Percentiles rank a stretch among this genome's conserved stretches.
These are phyloP conservation scores for Macrotis lagotis DNA, from an alignment of 2,113 vertebrate species.

Conservation along the genomic window DNA sequence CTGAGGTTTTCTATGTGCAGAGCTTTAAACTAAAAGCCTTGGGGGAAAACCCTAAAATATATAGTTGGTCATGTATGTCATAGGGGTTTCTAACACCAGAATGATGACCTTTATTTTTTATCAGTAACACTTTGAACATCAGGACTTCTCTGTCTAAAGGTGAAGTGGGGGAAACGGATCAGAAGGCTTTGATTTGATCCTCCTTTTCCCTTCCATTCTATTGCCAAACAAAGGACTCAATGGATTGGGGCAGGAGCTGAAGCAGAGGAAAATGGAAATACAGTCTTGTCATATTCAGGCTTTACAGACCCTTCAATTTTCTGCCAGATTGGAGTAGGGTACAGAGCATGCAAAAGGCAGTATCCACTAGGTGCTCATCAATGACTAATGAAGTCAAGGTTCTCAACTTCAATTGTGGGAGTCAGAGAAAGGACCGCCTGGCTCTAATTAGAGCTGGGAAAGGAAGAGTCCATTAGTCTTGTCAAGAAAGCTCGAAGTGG, in stretches of 20 bases:
- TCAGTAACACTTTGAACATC: neutral
- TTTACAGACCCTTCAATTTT: too few species aligned
- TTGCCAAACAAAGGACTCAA: neutral
- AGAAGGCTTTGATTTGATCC: neutral
- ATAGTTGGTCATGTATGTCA: neutral
- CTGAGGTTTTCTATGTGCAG: neutral
- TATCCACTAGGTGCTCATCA: neutral
- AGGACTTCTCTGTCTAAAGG: neutral
- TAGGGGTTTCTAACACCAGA: neutral
- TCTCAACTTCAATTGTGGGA: neutral
- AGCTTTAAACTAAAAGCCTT: neutral
- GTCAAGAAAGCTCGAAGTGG: neutral
- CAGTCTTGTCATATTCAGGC: neutral
- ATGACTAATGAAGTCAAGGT: neutral
- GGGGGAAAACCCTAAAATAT: neutral
- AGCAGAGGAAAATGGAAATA: neutral
- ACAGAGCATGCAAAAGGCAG: too few species aligned
- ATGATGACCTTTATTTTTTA: neutral
- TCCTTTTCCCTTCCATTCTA: neutral
- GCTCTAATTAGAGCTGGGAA: accelerated
- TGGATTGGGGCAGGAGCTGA: neutral
- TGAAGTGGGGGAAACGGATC: neutral
- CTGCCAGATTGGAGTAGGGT: neutral
- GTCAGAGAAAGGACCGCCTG: neutral
- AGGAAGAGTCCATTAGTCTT: neutral